Percentiles rank a stretch among this genome's conserved stretches.
phyloP scores from a whole-genome alignment of 2,888 invertebrate genomes.

The Nasonovia ribisnigri region DNA sequence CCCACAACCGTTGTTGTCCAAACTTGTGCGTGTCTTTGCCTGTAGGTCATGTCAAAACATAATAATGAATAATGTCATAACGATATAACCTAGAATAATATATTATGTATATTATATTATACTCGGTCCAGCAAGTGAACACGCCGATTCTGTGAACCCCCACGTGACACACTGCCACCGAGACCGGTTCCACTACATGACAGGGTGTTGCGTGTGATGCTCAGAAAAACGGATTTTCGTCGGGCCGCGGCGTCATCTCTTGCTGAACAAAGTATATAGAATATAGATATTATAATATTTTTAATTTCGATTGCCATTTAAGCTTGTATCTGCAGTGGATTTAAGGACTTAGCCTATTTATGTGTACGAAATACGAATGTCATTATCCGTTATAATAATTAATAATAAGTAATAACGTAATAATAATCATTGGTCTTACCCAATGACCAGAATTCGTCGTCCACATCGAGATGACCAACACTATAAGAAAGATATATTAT shows the following conservation, averaged over 20 bases:
- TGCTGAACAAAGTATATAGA: too few relatives aligned
- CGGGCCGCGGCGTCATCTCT: too few relatives aligned
- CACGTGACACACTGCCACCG: too few relatives aligned
- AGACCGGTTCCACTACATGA: too few relatives aligned
- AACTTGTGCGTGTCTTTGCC: conserved; percentile 56
- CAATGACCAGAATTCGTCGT: neutral
- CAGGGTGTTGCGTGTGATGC: too few relatives aligned
- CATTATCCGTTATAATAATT: neutral
- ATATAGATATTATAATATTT: neutral
- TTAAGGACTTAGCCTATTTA: neutral
- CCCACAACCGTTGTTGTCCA: conserved; percentile 60
- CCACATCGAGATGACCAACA: neutral
- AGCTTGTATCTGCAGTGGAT: neutral
- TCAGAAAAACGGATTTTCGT: too few relatives aligned
- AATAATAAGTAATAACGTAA: too few relatives aligned
- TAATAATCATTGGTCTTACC: too few relatives aligned
- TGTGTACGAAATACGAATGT: neutral
- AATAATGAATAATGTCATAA: neutral
- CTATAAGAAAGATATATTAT: neutral
- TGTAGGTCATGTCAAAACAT: neutral
- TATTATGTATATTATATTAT: too few relatives aligned
- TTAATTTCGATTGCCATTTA: neutral
- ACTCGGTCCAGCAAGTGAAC: too few relatives aligned
- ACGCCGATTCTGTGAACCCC: too few relatives aligned
- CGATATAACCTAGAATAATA: too few relatives aligned